phyloP scores from a whole-genome alignment of 2,888 invertebrate genomes.

The Strigamia crassipes region DNA sequence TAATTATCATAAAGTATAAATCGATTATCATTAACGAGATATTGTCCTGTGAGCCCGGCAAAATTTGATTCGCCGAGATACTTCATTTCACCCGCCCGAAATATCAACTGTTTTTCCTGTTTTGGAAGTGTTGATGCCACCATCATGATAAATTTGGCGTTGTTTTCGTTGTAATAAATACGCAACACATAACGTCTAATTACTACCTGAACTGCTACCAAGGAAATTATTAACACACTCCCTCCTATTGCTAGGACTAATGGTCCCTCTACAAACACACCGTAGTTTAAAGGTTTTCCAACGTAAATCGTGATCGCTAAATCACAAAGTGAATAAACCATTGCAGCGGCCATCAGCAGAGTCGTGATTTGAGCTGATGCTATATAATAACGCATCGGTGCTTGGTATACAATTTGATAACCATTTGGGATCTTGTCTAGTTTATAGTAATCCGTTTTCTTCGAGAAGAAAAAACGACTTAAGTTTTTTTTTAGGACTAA shows the following conservation, averaged over 20 bases:
- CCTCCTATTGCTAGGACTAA: neutral
- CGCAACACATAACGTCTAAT: neutral
- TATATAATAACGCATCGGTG: neutral
- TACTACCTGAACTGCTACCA: neutral
- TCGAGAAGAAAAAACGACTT: neutral
- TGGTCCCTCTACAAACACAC: neutral
- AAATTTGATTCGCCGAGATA: neutral
- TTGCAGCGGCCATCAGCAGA: neutral
- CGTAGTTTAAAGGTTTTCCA: neutral
- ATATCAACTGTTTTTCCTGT: neutral
- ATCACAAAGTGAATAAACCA: neutral
- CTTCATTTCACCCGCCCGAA: conserved; percentile 4
- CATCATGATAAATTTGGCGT: conserved; percentile 18
- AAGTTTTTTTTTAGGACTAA: neutral
- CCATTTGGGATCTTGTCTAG: neutral
- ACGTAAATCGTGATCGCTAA: neutral
- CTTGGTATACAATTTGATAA: conserved; percentile 8
- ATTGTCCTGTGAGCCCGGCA: neutral
- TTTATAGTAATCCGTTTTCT: neutral
- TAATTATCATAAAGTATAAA: neutral
- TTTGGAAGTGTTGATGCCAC: neutral
- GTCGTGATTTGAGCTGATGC: neutral
- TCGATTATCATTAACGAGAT: neutral
- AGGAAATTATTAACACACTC: neutral
- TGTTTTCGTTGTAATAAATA: conserved; percentile 43